These are phyloP conservation scores for Bradynema listronoti DNA, from an alignment of 1,140 invertebrate species.

Conservation along the genomic window DNA sequence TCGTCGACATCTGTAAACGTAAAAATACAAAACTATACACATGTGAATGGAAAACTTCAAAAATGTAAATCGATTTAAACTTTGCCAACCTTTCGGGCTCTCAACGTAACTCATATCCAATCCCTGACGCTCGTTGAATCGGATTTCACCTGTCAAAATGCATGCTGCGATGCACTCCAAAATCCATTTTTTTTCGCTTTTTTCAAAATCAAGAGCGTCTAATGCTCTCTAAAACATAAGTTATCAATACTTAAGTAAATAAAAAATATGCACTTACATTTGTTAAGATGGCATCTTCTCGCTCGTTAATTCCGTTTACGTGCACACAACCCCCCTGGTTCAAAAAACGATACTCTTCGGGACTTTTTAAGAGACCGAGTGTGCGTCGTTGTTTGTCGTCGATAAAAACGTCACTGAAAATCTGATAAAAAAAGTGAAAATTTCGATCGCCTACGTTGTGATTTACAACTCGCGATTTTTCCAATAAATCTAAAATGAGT, in stretches of 20 bases:
- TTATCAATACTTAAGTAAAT: neutral
- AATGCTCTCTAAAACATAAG: conserved; percentile 74
- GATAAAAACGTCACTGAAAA: conserved; percentile 63
- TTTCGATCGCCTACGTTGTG: conserved; percentile 79
- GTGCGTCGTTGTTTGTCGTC: neutral
- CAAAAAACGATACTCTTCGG: conserved; percentile 36
- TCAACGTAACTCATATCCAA: conserved; percentile 98
- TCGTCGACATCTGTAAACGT: conserved; percentile 41
- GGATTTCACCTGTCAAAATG: conserved; percentile 82
- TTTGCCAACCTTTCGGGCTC: conserved; percentile 66
- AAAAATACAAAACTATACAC: no score
- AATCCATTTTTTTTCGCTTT: conserved; percentile 86
- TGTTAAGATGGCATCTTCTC: conserved; percentile 22
- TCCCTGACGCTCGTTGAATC: conserved; percentile 98
- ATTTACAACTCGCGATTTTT: conserved; percentile 82
- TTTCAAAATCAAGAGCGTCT: conserved; percentile 88
- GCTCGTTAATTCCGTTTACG: conserved; percentile 40
- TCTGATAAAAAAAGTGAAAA: conserved; percentile 90
- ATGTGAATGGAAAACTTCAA: no score
- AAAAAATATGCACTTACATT: conserved; percentile 28
- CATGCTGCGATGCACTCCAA: conserved; percentile 92
- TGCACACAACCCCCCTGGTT: conserved; percentile 41
- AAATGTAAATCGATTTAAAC: no score
- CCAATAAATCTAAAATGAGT: conserved; percentile 67
- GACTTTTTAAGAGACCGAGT: conserved; percentile 21